phyloP scores from a whole-genome alignment of 2,888 invertebrate species.

The Scaptomyza parva region DNA sequence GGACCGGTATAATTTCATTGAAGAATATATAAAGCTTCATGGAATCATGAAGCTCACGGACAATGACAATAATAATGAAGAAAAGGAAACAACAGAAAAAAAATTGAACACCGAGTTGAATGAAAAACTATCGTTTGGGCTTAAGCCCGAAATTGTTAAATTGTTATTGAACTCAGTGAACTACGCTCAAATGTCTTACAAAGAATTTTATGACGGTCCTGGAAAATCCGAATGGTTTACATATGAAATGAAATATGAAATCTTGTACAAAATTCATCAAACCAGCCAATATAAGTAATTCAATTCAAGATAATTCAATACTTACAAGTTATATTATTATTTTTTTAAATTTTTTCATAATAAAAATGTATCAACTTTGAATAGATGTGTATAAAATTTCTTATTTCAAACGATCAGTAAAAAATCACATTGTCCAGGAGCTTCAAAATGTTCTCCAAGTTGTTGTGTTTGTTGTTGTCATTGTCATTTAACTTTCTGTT shows the following conservation, averaged over 20 bases:
- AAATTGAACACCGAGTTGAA: too few species aligned
- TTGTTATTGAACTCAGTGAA: background rate
- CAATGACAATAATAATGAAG: background rate
- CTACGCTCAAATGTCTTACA: background rate
- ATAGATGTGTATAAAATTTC: too few species aligned
- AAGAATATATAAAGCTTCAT: constrained; percentile 9
- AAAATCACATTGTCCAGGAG: too few species aligned
- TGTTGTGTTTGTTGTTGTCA: too few species aligned
- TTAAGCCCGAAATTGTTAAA: background rate
- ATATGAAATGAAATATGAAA: constrained; percentile 10
- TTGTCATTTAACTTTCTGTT: too few species aligned
- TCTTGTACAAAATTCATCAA: background rate
- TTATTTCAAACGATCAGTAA: too few species aligned
- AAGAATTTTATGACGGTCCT: background rate
- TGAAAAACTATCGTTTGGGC: background rate
- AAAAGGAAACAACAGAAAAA: background rate
- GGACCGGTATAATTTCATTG: background rate
- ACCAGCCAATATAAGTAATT: background rate
- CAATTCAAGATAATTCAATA: too few species aligned
- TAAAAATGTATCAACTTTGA: too few species aligned
- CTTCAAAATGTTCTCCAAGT: too few species aligned
- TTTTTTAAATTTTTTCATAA: too few species aligned
- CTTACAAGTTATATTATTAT: too few species aligned
- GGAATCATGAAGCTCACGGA: too few species aligned
- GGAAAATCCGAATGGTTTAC: constrained; percentile 2